phyloP scores from a whole-genome alignment of 2,113 vertebrate genomes.

The Chaenogobius annularis region DNA sequence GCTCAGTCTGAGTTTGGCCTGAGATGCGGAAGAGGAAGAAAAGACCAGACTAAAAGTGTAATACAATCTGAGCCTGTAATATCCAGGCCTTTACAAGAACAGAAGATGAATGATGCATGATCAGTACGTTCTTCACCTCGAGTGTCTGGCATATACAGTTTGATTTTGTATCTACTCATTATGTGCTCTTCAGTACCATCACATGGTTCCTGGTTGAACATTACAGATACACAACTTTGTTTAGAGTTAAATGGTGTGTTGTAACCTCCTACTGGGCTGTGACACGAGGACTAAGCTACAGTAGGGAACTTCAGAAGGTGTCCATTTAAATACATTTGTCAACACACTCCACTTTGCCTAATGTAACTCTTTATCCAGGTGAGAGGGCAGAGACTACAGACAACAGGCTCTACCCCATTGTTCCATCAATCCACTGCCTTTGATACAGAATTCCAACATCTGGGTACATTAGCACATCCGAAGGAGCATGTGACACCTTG shows the following conservation, averaged over 20 bases:
- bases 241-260: no score
- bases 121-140: no score
- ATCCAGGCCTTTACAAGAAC: not conserved
- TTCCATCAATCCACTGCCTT: slow-evolving; percentile 87
- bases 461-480: slow-evolving; percentile 95
- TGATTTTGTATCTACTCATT: no score
- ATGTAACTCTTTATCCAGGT: slow-evolving; percentile 80
- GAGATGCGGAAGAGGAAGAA: no score
- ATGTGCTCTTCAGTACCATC: no score
- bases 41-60: no score
- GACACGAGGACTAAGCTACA: slow-evolving; percentile 71
- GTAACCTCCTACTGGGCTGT: slow-evolving; percentile 39
- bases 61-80: no score
- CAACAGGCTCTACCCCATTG: slow-evolving; percentile 82
- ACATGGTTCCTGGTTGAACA: slow-evolving; percentile 23
- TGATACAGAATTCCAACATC: slow-evolving; percentile 96
- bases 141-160: no score
- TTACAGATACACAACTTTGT: not conserved
- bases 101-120: not conserved
- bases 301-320: slow-evolving; percentile 79
- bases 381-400: slow-evolving; percentile 87
- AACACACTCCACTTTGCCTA: slow-evolving; percentile 81
- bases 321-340: slow-evolving; percentile 88
- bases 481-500: slow-evolving; percentile 95
- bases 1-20: not conserved